Conservation (phyloP, 2,888 invertebrate genomes). For the Hirudinaria manillensis region DNA sequence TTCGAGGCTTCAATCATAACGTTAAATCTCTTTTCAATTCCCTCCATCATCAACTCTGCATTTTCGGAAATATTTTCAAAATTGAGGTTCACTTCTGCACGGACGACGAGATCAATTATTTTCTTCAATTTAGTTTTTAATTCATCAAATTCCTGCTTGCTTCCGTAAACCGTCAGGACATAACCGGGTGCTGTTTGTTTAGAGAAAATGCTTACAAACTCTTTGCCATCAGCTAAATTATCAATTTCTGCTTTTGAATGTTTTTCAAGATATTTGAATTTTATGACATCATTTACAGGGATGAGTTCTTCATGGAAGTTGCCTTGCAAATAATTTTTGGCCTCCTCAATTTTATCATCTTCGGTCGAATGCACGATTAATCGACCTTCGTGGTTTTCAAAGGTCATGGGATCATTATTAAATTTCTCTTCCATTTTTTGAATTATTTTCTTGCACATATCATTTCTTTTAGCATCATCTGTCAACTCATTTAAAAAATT, state of each 20-base stretch:
- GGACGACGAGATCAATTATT: not conserved
- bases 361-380: no score
- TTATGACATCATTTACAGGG: not conserved
- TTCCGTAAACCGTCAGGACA: not conserved
- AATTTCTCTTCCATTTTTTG: no score
- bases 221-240: not conserved
- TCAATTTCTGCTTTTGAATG: not conserved
- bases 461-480: no score
- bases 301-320: not conserved
- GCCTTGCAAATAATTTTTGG: slow-evolving; percentile 3
- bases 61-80: not conserved
- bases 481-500: no score
- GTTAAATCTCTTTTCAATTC: not conserved
- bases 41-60: not conserved
- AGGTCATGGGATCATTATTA: no score
- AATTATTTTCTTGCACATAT: no score
- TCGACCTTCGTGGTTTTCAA: no score
- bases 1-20: not conserved
- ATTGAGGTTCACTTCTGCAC: not conserved
- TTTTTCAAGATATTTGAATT: not conserved
- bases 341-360: no score
- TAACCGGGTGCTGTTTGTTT: not conserved
- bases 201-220: not conserved
- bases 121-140: not conserved
- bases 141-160: not conserved